Evolutionary conservation across 1,140 invertebrate genomes (phyloP), one percentile per base, ranked within the genome.

Genomic region (Neodiprion fabricii): DNA sequence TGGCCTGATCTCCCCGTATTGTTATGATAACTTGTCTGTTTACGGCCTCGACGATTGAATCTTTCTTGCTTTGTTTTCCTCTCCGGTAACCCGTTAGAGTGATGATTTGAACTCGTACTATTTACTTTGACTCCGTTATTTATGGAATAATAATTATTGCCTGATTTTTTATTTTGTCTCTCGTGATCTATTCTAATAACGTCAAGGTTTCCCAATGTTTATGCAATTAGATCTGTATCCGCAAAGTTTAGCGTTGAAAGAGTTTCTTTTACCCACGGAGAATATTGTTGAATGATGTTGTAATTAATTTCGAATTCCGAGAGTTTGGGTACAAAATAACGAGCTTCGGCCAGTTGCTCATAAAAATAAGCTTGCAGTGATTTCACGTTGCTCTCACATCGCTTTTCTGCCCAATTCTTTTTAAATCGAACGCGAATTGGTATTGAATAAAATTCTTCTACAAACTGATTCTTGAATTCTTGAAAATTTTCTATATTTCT

Each of bases 341-440:
- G 17, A 23, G 78, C 76, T 61, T 76, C 72, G 49, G 76, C 73
- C 12, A 71, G 49, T 75, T 80, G 76, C 12, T 65, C 5, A 67
- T 74, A 79, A 75, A 73, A 79, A 74, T 74, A 80, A 47, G 71
- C 69, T n/a, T 79, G 77, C n/a, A 77, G 61, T 7, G 67, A 75
- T 40, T 69, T 68, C 8, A 67, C 67, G 4, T 14, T 66, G 10
- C 61, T 23, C 7, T 61, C 17, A 70, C 74, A 78, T 48, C 50
- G 67, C n/a, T 73, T 61, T 1, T 71, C 70, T 12, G 40, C 14
- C 79, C 79, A 80, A 61, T 65, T 67, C 23, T 53, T 73, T 74
- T 79, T 79, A 1, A 76, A 69, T 66, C 70, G 70, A 1, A 79
- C 71, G 48, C 74, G 73, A 28, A 77, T 67, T 7, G 76, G 72